These are phyloP conservation scores for Scleropages formosus DNA, from an alignment of 2,797 vertebrate genomes.

Conservation along the genomic window DNA sequence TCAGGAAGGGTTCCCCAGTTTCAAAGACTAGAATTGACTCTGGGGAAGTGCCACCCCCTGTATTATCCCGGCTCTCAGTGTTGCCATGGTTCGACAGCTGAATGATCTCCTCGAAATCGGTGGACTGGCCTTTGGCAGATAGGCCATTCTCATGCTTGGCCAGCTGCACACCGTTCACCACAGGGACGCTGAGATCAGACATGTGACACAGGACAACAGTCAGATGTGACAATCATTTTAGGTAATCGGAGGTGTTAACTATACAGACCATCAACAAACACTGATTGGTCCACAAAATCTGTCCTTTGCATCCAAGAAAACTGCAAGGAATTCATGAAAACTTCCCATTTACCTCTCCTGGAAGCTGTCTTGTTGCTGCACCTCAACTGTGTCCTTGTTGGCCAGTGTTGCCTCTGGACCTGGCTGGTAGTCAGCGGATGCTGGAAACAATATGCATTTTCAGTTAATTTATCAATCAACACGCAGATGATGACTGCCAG, in stretches of 20 bases:
- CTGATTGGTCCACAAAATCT: too few species aligned
- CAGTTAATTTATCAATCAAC: neutral
- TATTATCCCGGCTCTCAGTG: conserved; percentile 62
- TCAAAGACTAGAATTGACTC: conserved; percentile 83
- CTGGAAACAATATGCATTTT: conserved; percentile 45
- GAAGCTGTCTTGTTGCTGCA: conserved; percentile 43
- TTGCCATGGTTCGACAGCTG: conserved; percentile 71
- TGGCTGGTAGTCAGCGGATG: conserved; percentile 60
- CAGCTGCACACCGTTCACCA: conserved; percentile 80
- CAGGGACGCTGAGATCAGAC: conserved; percentile 48
- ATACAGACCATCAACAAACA: neutral
- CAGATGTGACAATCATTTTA: neutral
- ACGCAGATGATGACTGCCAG: too few species aligned
- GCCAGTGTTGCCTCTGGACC: conserved; percentile 48
- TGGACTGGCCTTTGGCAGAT: conserved; percentile 65
- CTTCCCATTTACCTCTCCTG: conserved; percentile 59
- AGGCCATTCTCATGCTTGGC: conserved; percentile 84
- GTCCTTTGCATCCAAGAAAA: neutral
- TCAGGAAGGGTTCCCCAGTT: conserved; percentile 85
- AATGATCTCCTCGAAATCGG: conserved; percentile 69
- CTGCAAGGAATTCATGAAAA: neutral
- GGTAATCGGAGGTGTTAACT: neutral
- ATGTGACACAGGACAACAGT: neutral
- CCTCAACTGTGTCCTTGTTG: conserved; percentile 56
- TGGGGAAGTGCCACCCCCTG: conserved; percentile 51